Conservation (phyloP, 2,888 invertebrate genomes). For the Portevinia maculata region DNA sequence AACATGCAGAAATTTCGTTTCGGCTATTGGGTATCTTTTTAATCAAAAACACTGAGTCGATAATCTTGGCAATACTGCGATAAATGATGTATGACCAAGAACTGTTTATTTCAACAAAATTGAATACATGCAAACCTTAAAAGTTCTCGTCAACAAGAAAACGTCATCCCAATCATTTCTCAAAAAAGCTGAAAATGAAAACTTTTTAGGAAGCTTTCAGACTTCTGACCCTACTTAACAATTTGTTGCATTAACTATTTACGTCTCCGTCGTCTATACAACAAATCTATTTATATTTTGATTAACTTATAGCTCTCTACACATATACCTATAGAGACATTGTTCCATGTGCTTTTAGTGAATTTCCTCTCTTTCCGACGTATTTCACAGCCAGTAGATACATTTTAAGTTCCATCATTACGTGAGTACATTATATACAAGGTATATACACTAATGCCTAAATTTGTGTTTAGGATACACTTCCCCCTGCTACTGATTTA, state of each 20-base stretch:
- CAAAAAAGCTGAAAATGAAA: neutral
- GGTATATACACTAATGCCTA: slow-evolving; percentile 47
- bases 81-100: too few species aligned
- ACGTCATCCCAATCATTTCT: neutral
- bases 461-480: slow-evolving; percentile 53
- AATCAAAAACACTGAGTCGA: too few species aligned
- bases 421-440: too few species aligned
- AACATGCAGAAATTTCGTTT: too few species aligned
- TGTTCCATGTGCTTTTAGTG: slow-evolving; percentile 3
- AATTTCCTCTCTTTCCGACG: slow-evolving; percentile 13
- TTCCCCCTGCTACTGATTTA: slow-evolving; percentile 5
- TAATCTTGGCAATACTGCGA: too few species aligned
- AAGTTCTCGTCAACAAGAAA: slow-evolving; percentile 16
- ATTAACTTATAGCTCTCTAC: slow-evolving; percentile 5
- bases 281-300: slow-evolving; percentile 54
- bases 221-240: slow-evolving; percentile 53
- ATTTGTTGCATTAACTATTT: slow-evolving; percentile 59
- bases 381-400: slow-evolving; percentile 5
- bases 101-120: neutral
- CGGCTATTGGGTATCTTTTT: too few species aligned
- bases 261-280: slow-evolving; percentile 17
- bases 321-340: slow-evolving; percentile 7
- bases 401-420: slow-evolving; percentile 9
- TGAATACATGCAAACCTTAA: slow-evolving; percentile 1
- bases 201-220: slow-evolving; percentile 35